These are phyloP conservation scores for Glyphotaelius pellucidus DNA, from an alignment of 2,888 invertebrate species.

Conservation along the genomic window DNA sequence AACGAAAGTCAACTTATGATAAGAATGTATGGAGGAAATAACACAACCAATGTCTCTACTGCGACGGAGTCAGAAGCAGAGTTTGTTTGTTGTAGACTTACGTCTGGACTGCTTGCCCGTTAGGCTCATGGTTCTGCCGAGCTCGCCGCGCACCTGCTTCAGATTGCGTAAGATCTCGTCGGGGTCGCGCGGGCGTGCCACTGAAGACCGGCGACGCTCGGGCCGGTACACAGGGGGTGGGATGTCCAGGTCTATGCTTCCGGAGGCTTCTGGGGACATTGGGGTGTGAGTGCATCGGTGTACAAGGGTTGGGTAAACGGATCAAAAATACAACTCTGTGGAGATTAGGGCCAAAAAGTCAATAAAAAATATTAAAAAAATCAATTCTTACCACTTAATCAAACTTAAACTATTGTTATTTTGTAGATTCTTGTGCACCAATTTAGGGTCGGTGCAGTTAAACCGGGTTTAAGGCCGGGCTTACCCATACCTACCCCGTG, in stretches of 20 bases:
- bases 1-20: too few relatives aligned
- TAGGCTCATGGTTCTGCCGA: conserved; percentile 89
- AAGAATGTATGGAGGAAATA: too few relatives aligned
- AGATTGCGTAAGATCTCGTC: conserved; percentile 90
- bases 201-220: conserved; percentile 88
- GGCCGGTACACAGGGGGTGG: conserved; percentile 79
- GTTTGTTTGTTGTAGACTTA: conserved; percentile 26
- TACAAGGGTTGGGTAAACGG: not conserved
- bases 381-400: not conserved
- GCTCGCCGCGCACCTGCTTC: conserved; percentile 89
- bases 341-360: not conserved
- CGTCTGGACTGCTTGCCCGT: conserved; percentile 81
- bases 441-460: too few relatives aligned
- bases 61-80: too few relatives aligned
- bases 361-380: not conserved
- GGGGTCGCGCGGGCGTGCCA: conserved; percentile 86
- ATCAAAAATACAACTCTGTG: not conserved
- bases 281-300: conserved; percentile 2
- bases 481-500: too few relatives aligned
- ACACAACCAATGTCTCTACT: too few relatives aligned
- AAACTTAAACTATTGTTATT: too few relatives aligned
- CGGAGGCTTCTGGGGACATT: conserved; percentile 63
- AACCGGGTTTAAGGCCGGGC: too few relatives aligned
- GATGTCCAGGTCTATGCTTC: conserved; percentile 73
- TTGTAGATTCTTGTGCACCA: too few relatives aligned